Conservation (phyloP, 1,140 invertebrate species). For the Acromyrmex heyeri region DNA sequence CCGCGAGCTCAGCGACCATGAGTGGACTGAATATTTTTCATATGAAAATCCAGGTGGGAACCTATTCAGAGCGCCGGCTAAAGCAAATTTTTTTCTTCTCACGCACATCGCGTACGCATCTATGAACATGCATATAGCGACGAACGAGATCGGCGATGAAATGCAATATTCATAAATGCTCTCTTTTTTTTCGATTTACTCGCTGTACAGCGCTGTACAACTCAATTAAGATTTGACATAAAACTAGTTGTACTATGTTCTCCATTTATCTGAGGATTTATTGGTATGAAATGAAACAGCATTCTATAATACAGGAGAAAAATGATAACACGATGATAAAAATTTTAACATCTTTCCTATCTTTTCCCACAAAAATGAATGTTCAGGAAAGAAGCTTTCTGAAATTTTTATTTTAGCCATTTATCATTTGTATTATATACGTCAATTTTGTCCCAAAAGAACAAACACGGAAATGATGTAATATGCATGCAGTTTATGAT, state of each 20-base stretch:
- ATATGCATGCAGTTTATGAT: neutral
- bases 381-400: neutral
- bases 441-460: slow-evolving; percentile 15
- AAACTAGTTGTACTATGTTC: neutral
- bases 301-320: neutral
- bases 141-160: slow-evolving; percentile 13
- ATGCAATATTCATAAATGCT: slow-evolving; percentile 20
- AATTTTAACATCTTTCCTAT: neutral
- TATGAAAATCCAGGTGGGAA: slow-evolving; percentile 72
- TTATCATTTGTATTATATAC: neutral
- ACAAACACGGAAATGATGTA: neutral
- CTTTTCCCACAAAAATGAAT: neutral
- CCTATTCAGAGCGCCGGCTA: slow-evolving; percentile 41
- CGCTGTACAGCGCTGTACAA: neutral
- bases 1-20: slow-evolving; percentile 72
- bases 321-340: neutral
- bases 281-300: neutral
- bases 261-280: slow-evolving; percentile 12
- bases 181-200: neutral
- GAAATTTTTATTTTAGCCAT: neutral
- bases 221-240: slow-evolving; percentile 21
- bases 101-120: slow-evolving; percentile 53
- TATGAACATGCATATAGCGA: neutral
- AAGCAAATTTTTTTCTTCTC: slow-evolving; percentile 64
- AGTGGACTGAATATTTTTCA: slow-evolving; percentile 75